Percentiles rank a stretch among this genome's conserved stretches.
Conservation (phyloP, 2,113 vertebrate genomes). For the Eulemur macaco region DNA sequence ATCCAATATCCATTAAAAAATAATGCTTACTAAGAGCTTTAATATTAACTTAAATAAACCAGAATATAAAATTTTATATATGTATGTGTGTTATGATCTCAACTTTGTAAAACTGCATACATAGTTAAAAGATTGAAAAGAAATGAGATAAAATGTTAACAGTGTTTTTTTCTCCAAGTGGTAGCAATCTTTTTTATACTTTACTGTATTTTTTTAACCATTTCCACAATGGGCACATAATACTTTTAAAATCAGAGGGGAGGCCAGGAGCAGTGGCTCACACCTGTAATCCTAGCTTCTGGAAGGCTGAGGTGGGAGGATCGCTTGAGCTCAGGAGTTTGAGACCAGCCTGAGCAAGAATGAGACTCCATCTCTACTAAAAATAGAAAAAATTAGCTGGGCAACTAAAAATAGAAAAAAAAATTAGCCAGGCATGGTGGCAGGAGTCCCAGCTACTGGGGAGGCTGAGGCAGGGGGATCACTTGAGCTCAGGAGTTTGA, state of each 20-base stretch:
- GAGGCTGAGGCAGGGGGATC: no score
- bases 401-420: no score
- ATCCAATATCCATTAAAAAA: neutral
- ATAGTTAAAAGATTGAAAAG: neutral
- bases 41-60: neutral
- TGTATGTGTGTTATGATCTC: neutral
- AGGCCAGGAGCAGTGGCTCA: neutral
- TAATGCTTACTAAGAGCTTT: neutral
- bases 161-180: neutral
- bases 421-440: no score
- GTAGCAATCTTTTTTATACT: neutral
- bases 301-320: neutral
- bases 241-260: neutral
- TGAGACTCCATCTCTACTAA: neutral
- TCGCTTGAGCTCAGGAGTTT: neutral
- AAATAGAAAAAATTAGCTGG: no score
- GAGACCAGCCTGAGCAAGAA: neutral
- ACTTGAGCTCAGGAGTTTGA: no score
- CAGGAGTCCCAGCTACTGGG: no score
- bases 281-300: neutral
- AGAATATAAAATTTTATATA: neutral
- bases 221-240: neutral
- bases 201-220: neutral
- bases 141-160: neutral
- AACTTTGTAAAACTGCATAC: neutral